Evolutionary conservation across 2,797 vertebrate species (phyloP), one percentile per base, ranked within the genome.

Genomic region (Anniella stebbinsi): DNA sequence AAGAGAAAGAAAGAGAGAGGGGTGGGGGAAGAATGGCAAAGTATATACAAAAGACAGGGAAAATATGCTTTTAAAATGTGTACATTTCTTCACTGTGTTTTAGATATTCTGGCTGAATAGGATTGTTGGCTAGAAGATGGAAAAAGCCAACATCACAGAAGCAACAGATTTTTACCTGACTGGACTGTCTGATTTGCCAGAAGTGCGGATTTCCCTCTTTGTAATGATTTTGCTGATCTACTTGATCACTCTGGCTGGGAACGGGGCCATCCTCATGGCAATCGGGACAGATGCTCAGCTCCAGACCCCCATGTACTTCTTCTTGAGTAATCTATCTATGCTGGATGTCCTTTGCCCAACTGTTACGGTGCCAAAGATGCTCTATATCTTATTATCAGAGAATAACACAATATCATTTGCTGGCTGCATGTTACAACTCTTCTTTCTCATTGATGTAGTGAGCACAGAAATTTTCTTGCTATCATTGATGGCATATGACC

Each of bases 401-500:
- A 85, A 95, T 23, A 96, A 95, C 21, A 85, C 36, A 80, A 97
- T 96, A 54, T 96, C 94, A 1, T 95, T 94, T 90, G 1, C 15
- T 1, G 92, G 88, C 33, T 96, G 95, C 72, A 1, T 91, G 66
- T 0, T 93, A 28, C 90, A 96, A 88, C 85, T 97, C 25, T 97
- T 95, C 25, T 95, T 89, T 78, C 80, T 97, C 45, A 89, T 97
- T 17, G 84, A 89, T 2, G 76, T 88, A 2, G 90, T 97, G 51
- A 92, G 95, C 63, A 95, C 95, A 0, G 96, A 97, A 95, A 93
- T 97, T 70, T 90, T 95, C 4, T 94, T 96, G 23, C 67, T 97
- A 86, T 77, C 95, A 0, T 90, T 93, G 67, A 97, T 97, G 96
- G 96, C 93, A 0, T 97, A 96, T 0, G 95, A 95, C 86, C 86